These are phyloP conservation scores for Embidobia sp. DNA, from an alignment of 2,888 invertebrate species.

Conservation along the genomic window DNA sequence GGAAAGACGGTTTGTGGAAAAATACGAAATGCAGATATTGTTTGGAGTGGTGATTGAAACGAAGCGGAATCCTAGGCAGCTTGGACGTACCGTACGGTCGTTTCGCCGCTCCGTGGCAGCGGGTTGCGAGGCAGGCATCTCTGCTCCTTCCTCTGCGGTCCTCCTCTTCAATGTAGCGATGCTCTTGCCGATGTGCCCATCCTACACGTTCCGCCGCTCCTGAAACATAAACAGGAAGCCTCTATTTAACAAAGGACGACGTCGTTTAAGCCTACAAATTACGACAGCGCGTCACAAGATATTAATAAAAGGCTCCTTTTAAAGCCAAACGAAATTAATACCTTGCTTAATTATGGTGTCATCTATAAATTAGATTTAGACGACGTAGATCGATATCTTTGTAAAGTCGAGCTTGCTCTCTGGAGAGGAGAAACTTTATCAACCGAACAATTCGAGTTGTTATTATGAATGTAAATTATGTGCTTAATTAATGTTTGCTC, in stretches of 20 bases:
- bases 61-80: too few species aligned
- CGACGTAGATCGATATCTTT: constrained; percentile 1
- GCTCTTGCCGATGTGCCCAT: constrained; percentile 77
- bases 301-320: constrained; percentile 29
- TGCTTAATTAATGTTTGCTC: too few species aligned
- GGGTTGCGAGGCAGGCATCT: constrained; percentile 79
- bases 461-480: too few species aligned
- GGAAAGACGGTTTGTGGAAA: too few species aligned
- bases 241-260: constrained; percentile 63
- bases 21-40: too few species aligned
- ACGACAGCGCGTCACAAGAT: constrained; percentile 27
- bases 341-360: background rate
- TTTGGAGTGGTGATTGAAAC: too few species aligned
- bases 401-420: background rate
- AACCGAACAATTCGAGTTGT: too few species aligned
- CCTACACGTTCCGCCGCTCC: constrained; percentile 74
- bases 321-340: constrained; percentile 1
- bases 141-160: constrained; percentile 65
- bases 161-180: constrained; percentile 75
- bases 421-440: too few species aligned
- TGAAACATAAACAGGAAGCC: constrained; percentile 71
- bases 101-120: constrained; percentile 79
- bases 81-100: constrained; percentile 78
- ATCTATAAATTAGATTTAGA: constrained; percentile 7
- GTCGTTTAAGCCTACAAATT: constrained; percentile 37